Evolutionary conservation across 1,140 invertebrate species (phyloP), one percentile per base, ranked within the genome.

Genomic region (Leptopilina boulardi): DNA sequence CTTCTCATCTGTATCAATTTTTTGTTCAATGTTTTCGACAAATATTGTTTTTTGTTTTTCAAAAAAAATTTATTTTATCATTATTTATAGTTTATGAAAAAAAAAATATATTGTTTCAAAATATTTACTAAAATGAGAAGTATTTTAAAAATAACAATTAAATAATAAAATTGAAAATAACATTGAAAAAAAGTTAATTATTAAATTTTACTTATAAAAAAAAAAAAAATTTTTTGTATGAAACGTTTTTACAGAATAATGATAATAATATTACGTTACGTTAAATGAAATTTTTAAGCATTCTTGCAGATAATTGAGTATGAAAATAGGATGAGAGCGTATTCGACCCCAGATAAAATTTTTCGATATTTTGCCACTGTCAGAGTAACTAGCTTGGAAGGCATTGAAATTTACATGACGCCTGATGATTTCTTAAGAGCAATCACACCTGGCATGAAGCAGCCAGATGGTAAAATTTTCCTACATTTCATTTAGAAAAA

Each of bases 311-410:
- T 99, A 87, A 98, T 99, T 89, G 98, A 99, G 89, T 99, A 99
- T 94, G 98, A 99, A 92, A 99, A 99, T 92, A 93, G 98, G 85
- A 96, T 99, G 91, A 92, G 98, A 84, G 93, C 96, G 78, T 99
- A 96, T 92, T 99, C 98, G 13, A 99, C 98, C 41, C 98, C 98
- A 70, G 98, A 99, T 91, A 99, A 99, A 93, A 98, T 99, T 89
- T 99, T 99, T 93, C 95, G 98, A 71, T 99, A 99, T 92, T 99
- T 99, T 94, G 98, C 98, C n/a, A 99, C 98, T 47, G 93, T 99
- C 80, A 97, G 97, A 92, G 91, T 99, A 42, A 93, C 94, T 80
- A 93, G 93, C 84, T 90, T 93, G 76, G 93, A 94, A 70, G 93
- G 93, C 86, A 94, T 94, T 78, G 97, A 99, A 89, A 94, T 98